phyloP scores from a whole-genome alignment of 2,113 vertebrate genomes.

The Tetrao urogallus region DNA sequence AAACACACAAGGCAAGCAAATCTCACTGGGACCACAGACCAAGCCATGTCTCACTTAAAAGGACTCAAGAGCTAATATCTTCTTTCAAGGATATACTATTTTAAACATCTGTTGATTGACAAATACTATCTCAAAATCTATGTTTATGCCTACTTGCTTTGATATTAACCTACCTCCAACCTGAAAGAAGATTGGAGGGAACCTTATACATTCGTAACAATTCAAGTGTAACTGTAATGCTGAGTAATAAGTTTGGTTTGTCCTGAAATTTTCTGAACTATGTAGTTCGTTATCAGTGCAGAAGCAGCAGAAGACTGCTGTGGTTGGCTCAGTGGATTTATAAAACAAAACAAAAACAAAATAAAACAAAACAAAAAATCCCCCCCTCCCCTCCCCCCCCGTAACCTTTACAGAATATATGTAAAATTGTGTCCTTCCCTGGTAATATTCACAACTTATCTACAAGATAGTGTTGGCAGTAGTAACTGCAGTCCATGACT shows the following conservation, averaged over 20 bases:
- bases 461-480: constrained; percentile 76
- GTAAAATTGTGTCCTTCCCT: constrained; percentile 69
- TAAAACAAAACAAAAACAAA: constrained; percentile 66
- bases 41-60: constrained; percentile 56
- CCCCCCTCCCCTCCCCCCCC: neutral
- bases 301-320: constrained; percentile 77
- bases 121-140: constrained; percentile 64
- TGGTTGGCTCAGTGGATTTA: constrained; percentile 82
- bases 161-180: constrained; percentile 58
- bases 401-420: constrained; percentile 69
- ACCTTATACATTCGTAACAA: constrained; percentile 63
- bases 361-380: constrained; percentile 50
- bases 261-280: constrained; percentile 68
- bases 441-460: constrained; percentile 79
- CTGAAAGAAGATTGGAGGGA: constrained; percentile 49
- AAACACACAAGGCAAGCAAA: constrained; percentile 49
- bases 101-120: constrained; percentile 63
- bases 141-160: constrained; percentile 53
- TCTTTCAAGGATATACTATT: constrained; percentile 74
- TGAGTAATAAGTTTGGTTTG: constrained; percentile 74
- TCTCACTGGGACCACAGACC: constrained; percentile 59
- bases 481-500: constrained; percentile 67
- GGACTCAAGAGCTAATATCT: constrained; percentile 73
- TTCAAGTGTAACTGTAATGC: constrained; percentile 84
- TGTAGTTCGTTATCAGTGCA: constrained; percentile 84